Base-by-base conservation (phyloP, 1,140 invertebrate species). In the Zaprionus camerounensis region DNA sequence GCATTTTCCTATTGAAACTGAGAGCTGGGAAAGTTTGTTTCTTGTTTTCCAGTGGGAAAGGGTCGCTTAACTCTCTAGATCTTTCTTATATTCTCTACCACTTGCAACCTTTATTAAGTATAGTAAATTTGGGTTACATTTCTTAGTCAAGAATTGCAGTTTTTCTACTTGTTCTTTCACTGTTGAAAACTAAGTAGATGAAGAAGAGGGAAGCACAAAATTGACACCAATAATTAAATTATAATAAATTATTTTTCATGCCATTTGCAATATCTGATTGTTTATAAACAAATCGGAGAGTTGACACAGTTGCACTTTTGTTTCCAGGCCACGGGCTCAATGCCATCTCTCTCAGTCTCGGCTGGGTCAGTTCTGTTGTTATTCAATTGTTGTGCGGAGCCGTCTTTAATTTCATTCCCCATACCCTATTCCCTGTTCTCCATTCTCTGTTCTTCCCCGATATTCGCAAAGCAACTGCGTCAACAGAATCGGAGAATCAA, bases 331-430 rank as follows among this genome's bases (percentile, higher is more conserved):
- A 78, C 46, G 26, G 24, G 71, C 76, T 78, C 76, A 78, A 68
- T 78, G 76, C 71, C 76, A 74, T 64, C 41, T 11, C 9, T 34
- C 0, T 34, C 31, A 34, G 26, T 44, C 62, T 67, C 49, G 38
- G 41, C 66, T 68, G 71, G 76, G 71, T 74, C 76, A 78, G 76
- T 78, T 68, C 62, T 68, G 69, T 38, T 77, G 20, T 74, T 46
- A 62, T 38, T 17, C 15, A 44, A 63, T 62, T 62, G 15, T 69
- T 69, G 17, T 63, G 71, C 57, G 31, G 38, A 68, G 13, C 22
- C 44, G 26, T 57, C 44, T 56, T 26, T 31, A 51, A 51, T 66
- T 57, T 22, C n/a, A 51, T 9, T 24, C 46, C 13, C 13, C 28
- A 9, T 28, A 13, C 46, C 4, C 13, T 4, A 3, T 22, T 12